Conservation (phyloP, 2,113 vertebrate species). For the Ciconia stormi region DNA sequence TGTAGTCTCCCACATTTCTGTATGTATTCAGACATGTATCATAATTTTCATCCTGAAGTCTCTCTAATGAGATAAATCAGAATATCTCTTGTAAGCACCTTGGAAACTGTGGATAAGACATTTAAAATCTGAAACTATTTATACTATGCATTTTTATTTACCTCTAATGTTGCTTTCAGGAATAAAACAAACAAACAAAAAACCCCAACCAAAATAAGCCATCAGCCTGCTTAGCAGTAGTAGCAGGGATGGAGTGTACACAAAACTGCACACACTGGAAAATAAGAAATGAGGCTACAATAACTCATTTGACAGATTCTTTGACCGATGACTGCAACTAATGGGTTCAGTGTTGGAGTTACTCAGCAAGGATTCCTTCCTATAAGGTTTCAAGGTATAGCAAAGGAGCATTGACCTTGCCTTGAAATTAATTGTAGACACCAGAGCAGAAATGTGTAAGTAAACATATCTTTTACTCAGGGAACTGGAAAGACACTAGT, state of each 20-base stretch:
- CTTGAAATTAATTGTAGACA: constrained; percentile 12
- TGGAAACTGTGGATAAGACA: not conserved
- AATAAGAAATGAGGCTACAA: constrained; percentile 18
- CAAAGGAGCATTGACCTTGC: not conserved
- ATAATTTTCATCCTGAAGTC: not conserved
- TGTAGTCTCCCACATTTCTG: not conserved
- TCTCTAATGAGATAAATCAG: not conserved
- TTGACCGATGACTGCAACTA: not conserved
- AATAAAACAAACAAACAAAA: not conserved
- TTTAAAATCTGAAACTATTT: not conserved
- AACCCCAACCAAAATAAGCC: not conserved
- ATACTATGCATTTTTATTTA: not conserved
- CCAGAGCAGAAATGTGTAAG: not conserved
- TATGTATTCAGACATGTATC: not conserved
- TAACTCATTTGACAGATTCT: constrained; percentile 10
- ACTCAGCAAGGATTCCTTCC: not conserved
- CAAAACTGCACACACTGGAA: not conserved
- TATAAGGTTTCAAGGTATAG: not conserved
- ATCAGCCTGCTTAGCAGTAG: not conserved
- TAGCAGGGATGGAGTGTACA: not conserved
- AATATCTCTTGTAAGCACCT: not conserved
- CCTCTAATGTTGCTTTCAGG: not conserved
- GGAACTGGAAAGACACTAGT: not conserved
- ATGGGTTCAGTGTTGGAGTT: not conserved
- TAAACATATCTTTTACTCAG: not conserved